These are phyloP conservation scores for Microtus richardsoni DNA, from an alignment of 2,113 vertebrate species.

Conservation along the genomic window DNA sequence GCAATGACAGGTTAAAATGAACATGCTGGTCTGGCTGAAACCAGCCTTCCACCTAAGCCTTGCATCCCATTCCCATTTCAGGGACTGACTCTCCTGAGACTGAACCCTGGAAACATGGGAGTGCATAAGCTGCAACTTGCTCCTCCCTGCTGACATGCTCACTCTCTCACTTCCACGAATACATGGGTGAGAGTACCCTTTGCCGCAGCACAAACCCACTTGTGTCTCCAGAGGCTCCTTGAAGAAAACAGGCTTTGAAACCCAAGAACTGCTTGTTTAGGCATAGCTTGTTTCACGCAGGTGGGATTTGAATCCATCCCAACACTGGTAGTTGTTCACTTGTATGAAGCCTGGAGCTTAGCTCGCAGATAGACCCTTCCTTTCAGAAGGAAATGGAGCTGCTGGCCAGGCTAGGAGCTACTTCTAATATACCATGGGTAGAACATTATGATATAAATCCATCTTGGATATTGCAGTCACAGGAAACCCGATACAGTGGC, in stretches of 20 bases:
- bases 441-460: not conserved
- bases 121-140: rapidly evolving
- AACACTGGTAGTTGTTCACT: rapidly evolving
- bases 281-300: not conserved
- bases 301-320: not conserved
- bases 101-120: rapidly evolving
- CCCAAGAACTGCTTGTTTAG: not conserved
- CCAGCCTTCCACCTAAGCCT: not conserved
- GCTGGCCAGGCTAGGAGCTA: not conserved
- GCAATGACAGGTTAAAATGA: too few species aligned
- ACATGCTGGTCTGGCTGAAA: not conserved
- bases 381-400: not conserved
- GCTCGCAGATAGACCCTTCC: not conserved
- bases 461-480: not conserved
- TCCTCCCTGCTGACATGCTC: too few species aligned
- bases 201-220: not conserved
- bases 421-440: not conserved
- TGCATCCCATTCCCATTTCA: too few species aligned
- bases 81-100: not conserved
- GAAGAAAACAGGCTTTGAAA: too few species aligned
- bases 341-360: not conserved
- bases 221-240: not conserved
- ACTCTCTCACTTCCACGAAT: not conserved
- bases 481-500: not conserved
- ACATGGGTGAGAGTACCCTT: not conserved